Base-by-base conservation (phyloP, 2,888 invertebrate species). In the Drosophila cognata region DNA sequence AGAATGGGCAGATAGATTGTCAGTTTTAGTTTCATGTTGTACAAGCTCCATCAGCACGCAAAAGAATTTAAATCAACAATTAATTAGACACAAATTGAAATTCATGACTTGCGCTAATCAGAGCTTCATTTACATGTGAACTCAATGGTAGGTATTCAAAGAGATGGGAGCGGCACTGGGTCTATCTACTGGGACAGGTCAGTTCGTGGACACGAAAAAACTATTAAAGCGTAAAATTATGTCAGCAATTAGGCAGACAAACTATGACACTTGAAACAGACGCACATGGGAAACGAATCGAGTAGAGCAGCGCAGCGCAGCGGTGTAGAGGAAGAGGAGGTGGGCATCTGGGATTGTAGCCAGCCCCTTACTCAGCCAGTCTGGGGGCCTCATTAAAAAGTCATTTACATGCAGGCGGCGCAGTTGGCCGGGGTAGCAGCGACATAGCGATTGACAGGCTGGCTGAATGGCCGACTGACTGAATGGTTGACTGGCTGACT, bases 401-500 rank as follows among this genome's bases (percentile, higher is more conserved):
- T 90, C 89, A 87, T 87, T 87, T 87, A 87, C 87, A 87, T 87
- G 87, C 87, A 91, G 85, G 75, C 84, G 78, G 75, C 80, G 74
- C 86, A 80, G 73, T 89, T 86, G 71, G 87, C 67, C 68, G 56
- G 60, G 18, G 56, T 29, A 55, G 50, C 71, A 58, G 28, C 64
- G 53, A 71, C 58, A 53, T 52, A 62, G 60, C 59, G 61, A 65
- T 63, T 71, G 69, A 73, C 60, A 62, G 46, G 43, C 62, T 52
- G 62, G 50, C 62, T 68, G 64, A 46, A 57, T 59, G 55, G 50
- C 57, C 48, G 52, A 41, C 43, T 51, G 65, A 38, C 48, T 52
- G 71, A 58, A 65, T 70, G 74, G 55, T 43, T 74, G 80, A 62
- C 71, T 77, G 63, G 53, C 63, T 66, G 70, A 48, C 60, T 55